Conservation (phyloP, 2,888 invertebrate species). For the Drosophila fungiperda region DNA sequence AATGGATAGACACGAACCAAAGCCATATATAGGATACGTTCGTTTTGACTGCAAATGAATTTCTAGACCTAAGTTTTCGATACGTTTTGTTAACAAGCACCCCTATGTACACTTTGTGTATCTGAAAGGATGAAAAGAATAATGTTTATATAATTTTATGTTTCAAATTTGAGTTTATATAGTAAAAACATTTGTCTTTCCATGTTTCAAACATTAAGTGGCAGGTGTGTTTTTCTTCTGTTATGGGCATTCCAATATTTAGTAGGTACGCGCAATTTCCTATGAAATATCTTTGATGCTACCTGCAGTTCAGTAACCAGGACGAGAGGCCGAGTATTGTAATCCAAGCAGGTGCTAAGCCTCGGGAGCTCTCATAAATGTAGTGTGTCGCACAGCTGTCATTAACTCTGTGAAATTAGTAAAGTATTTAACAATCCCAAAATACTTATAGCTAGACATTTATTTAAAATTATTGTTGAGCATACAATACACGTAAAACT, state of each 20-base stretch:
- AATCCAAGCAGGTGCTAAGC: constrained; percentile 10
- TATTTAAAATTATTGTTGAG: not conserved
- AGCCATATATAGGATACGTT: constrained; percentile 47
- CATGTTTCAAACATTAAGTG: constrained; percentile 72
- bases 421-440: not conserved
- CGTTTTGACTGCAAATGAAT: constrained; percentile 51
- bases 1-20: constrained; percentile 41
- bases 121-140: constrained; percentile 27
- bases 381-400: not conserved
- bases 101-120: constrained; percentile 67
- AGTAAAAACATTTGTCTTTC: constrained; percentile 67
- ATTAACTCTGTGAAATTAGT: not conserved
- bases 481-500: constrained; percentile 9
- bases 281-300: not conserved
- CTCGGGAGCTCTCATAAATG: not conserved
- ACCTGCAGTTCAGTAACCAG: constrained; percentile 15
- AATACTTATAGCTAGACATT: not conserved
- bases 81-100: constrained; percentile 15
- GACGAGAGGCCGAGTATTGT: not conserved
- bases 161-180: constrained; percentile 36
- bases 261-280: constrained; percentile 8
- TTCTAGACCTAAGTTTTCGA: constrained; percentile 50
- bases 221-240: constrained; percentile 18
- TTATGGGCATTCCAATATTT: not conserved
- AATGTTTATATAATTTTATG: constrained; percentile 38